phyloP scores from a whole-genome alignment of 2,113 vertebrate species.

The Stigmatopora argus region DNA sequence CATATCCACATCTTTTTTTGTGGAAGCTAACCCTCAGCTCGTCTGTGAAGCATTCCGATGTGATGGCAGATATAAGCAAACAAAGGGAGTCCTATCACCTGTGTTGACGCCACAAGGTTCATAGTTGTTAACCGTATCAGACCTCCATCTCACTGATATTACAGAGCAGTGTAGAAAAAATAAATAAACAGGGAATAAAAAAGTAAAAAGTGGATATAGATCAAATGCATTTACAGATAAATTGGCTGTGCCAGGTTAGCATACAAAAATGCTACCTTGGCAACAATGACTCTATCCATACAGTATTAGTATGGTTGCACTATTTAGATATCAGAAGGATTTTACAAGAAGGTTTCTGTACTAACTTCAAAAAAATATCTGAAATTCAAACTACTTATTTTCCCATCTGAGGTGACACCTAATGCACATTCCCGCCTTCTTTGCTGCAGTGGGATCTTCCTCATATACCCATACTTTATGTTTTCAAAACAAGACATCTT shows the following conservation, averaged over 20 bases:
- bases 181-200: constrained; percentile 12
- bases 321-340: constrained; percentile 8
- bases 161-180: constrained; percentile 23
- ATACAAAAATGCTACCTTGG: constrained; percentile 56
- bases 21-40: constrained; percentile 18
- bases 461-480: background rate
- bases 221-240: constrained; percentile 65
- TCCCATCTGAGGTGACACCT: too few species aligned
- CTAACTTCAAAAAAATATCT: too few species aligned
- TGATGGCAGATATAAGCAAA: constrained; percentile 57
- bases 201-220: constrained; percentile 55
- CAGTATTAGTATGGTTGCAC: constrained; percentile 8
- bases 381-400: background rate
- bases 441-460: background rate
- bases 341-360: too few species aligned
- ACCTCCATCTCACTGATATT: constrained; percentile 61
- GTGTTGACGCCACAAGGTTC: constrained; percentile 74
- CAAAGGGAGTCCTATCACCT: constrained; percentile 62
- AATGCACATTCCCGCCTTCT: background rate
- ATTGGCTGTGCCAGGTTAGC: constrained; percentile 29
- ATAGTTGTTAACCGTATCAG: constrained; percentile 73
- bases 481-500: background rate
- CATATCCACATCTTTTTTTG: constrained; percentile 24
- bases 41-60: constrained; percentile 37
- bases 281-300: constrained; percentile 34